Base-by-base conservation (phyloP, 1,140 invertebrate species). In the Nephila pilipes region DNA sequence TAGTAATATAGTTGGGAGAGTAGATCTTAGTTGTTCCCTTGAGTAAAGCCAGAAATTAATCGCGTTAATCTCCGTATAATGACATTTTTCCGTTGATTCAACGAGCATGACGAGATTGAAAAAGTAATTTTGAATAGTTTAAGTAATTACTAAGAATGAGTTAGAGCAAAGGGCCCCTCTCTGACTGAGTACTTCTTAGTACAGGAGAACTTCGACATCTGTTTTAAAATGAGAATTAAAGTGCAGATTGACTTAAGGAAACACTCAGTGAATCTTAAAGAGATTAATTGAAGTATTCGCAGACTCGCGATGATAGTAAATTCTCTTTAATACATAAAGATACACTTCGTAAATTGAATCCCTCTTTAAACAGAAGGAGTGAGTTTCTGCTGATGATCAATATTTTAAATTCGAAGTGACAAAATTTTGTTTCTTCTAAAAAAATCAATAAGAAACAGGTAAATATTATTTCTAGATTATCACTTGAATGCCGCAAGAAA, bases 71-170 rank as follows among this genome's bases (percentile, higher is more conserved):
- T 87, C 85, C 85, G 57, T 60, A 60, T 87, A 87, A 87, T 87
- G 85, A 60, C 55, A 87, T 87, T 87, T 87, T 87, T 87, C 55
- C 85, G 85, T 87, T 87, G 63, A 87, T 36, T 60, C 85, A 87
- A 87, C 85, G 32, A 36, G 85, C 85, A 87, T 87, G 57, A 36
- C 85, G 85, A 87, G 85, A 60, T 87, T 60, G 54, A 87, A 87
- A 87, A 60, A 87, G 85, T 87, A 87, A 87, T 87, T 87, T 87
- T 87, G 12, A 87, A 87, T 87, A 87, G 46, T 87, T 87, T 38
- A 60, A 58, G 29, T 63, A 87, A 87, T 87, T 87, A 63, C 85
- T 32, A 57, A 12, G 57, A 87, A 87, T 58, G 55, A 36, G 85
- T 38, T 32, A 32, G 85, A 38, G 32, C 54, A 38, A 8, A 85